Conservation (phyloP, 2,797 vertebrate species). For the Typhlichthys subterraneus region DNA sequence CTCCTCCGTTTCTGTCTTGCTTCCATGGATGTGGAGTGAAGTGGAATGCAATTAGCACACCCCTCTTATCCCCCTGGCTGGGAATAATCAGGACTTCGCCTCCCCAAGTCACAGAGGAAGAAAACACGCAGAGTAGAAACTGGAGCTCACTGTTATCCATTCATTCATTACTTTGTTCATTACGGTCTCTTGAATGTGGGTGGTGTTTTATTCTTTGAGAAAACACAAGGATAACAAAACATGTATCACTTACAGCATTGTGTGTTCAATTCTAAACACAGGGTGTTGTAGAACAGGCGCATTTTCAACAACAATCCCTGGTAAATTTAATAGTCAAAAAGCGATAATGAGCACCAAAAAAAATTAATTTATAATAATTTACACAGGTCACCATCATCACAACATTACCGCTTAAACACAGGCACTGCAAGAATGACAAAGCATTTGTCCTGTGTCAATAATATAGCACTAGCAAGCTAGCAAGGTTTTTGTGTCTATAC, state of each 20-base stretch:
- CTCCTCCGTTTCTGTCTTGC: constrained; percentile 30
- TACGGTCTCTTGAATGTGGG: background rate
- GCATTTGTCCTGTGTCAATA: too few relatives aligned
- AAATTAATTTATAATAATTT: background rate
- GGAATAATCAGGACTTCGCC: constrained; percentile 36
- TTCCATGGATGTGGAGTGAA: constrained; percentile 15
- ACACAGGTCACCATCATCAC: too few relatives aligned
- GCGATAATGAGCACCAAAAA: constrained; percentile 11
- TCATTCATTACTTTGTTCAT: constrained; percentile 18
- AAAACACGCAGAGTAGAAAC: constrained; percentile 22
- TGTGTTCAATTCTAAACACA: too few relatives aligned
- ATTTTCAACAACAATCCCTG: constrained; percentile 18
- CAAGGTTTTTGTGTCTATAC: background rate
- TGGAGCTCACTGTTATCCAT: constrained; percentile 13
- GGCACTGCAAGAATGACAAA: too few relatives aligned
- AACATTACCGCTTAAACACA: too few relatives aligned
- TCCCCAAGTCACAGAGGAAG: constrained; percentile 27
- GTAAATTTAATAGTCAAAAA: constrained; percentile 51
- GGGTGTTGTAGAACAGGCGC: constrained; percentile 5
- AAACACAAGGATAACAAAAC: background rate
- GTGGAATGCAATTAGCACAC: constrained; percentile 34
- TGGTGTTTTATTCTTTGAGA: background rate
- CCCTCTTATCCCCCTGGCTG: constrained; percentile 1
- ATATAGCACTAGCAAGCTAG: too few relatives aligned
- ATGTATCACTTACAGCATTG: background rate